Conservation (phyloP, 2,113 vertebrate genomes). For the Peromyscus polionotus region DNA sequence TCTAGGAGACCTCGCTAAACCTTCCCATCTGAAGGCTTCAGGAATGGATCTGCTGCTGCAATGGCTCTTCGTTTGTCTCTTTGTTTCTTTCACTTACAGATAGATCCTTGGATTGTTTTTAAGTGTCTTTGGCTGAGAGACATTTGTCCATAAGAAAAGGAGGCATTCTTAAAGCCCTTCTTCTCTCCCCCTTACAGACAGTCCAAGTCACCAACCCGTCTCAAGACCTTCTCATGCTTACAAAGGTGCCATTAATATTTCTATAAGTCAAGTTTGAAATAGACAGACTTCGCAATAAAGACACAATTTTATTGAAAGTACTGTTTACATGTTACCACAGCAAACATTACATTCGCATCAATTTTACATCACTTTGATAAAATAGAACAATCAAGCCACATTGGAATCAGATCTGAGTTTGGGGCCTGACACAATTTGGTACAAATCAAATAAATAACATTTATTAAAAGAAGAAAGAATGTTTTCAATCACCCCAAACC, state of each 20-base stretch:
- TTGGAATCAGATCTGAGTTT: background rate
- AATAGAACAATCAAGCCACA: background rate
- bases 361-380: constrained; percentile 33
- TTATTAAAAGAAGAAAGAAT: constrained; percentile 87
- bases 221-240: background rate
- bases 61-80: background rate
- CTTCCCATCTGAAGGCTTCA: background rate
- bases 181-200: background rate
- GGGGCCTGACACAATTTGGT: background rate
- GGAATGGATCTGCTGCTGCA: background rate
- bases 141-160: background rate
- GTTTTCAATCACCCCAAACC: constrained; percentile 86
- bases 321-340: background rate
- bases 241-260: constrained; percentile 5
- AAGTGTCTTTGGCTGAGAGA: background rate
- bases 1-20: background rate
- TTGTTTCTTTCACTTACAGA: background rate
- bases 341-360: background rate
- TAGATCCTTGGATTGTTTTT: background rate
- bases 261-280: constrained; percentile 24
- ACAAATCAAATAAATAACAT: constrained; percentile 87
- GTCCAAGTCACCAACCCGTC: background rate
- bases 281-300: background rate
- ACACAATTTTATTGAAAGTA: background rate
- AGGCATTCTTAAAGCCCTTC: background rate